Evolutionary conservation across 2,797 vertebrate species (phyloP).

Genomic region (Bradypodion ventrale): DNA sequence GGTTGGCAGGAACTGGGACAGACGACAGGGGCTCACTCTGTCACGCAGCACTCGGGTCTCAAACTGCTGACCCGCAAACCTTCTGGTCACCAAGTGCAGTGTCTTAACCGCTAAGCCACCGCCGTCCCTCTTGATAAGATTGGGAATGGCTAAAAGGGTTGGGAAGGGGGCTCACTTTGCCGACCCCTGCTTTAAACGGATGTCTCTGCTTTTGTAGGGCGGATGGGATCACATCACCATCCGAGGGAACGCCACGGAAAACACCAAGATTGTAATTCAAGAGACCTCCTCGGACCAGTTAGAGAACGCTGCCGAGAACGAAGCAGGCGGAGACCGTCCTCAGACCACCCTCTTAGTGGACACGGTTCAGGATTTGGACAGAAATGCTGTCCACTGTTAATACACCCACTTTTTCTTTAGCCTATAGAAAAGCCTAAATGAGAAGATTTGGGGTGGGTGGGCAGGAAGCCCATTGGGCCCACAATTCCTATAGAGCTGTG

Average conservation of each 20-base stretch:
- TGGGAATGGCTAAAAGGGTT: no score
- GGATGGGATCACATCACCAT: conserved; percentile 95
- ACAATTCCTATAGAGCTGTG: no score
- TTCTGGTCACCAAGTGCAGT: no score
- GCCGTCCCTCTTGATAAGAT: no score
- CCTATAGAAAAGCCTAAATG: not conserved
- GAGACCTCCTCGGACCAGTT: conserved; percentile 40
- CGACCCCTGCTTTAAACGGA: not conserved
- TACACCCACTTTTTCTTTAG: accelerated
- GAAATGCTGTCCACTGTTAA: conserved; percentile 70
- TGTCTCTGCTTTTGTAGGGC: conserved; percentile 76
- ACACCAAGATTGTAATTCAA: conserved; percentile 56
- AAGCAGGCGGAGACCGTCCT: conserved; percentile 47
- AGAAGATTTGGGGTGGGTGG: not conserved
- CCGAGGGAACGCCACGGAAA: conserved; percentile 85
- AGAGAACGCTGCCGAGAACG: conserved; percentile 39
- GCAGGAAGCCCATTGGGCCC: not conserved
- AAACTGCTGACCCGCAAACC: no score
- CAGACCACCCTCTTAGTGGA: conserved; percentile 56
- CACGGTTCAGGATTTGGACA: conserved; percentile 67
- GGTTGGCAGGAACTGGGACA: no score
- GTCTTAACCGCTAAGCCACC: no score
- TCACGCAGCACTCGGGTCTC: no score
- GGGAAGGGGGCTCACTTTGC: no score
- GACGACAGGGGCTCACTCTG: no score